These are phyloP conservation scores for Streblospio benedicti DNA, from an alignment of 1,140 invertebrate genomes.

Conservation along the genomic window DNA sequence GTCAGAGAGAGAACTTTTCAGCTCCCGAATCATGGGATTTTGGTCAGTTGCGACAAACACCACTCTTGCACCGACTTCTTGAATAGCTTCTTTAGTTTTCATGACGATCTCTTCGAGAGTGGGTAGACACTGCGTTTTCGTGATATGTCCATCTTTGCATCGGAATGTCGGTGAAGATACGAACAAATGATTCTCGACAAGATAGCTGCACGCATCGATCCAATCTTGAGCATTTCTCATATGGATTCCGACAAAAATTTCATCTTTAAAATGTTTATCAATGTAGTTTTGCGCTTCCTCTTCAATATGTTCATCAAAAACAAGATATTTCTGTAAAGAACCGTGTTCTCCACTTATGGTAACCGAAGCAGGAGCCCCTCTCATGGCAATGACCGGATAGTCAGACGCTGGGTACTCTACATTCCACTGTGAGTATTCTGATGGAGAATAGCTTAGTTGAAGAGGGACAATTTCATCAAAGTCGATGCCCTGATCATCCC, in stretches of 20 bases:
- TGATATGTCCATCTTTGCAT: no score
- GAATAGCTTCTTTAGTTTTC: no score
- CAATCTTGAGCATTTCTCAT: slow-evolving; percentile 91
- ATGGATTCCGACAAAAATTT: slow-evolving; percentile 78
- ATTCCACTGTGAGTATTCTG: no score
- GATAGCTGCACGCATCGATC: no score
- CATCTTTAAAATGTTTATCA: slow-evolving; percentile 62
- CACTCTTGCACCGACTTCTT: no score
- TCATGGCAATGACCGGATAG: slow-evolving; percentile 61
- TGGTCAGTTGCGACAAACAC: slow-evolving; percentile 86
- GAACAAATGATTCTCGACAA: no score
- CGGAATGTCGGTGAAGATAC: no score
- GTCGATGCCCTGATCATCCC: no score
- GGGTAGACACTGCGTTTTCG: no score
- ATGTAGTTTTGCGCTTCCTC: slow-evolving; percentile 67
- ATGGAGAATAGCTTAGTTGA: no score
- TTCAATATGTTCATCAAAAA: slow-evolving; percentile 67
- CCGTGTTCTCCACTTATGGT: slow-evolving; percentile 79
- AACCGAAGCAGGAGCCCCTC: slow-evolving; percentile 84
- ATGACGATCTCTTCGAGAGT: no score
- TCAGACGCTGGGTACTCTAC: slow-evolving; percentile 61
- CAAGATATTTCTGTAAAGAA: slow-evolving; percentile 70
- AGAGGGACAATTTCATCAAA: no score
- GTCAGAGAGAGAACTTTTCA: slow-evolving; percentile 40
- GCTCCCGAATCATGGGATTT: slow-evolving; percentile 64